Conservation (phyloP, 2,113 vertebrate genomes). For the Istiophorus platypterus region DNA sequence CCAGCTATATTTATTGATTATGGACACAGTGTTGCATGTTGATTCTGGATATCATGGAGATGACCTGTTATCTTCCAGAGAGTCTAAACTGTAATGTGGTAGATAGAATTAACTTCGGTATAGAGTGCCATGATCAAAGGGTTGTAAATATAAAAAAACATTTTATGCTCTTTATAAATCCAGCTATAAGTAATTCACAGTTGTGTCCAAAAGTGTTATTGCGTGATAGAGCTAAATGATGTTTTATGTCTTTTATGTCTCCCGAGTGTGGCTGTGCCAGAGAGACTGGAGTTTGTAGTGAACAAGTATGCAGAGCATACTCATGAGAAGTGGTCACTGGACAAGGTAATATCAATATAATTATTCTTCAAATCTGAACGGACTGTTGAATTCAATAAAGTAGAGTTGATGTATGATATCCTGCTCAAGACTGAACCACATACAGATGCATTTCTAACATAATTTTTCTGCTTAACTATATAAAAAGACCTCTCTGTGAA, state of each 20-base stretch:
- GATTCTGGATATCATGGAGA: background rate
- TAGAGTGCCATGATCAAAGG: background rate
- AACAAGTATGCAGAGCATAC: constrained; percentile 96
- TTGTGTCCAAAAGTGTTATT: background rate
- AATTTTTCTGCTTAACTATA: background rate
- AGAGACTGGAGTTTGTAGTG: constrained; percentile 92
- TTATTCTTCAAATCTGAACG: constrained; percentile 7
- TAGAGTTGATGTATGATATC: constrained; percentile 27
- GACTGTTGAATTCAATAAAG: constrained; percentile 1
- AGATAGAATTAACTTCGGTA: background rate
- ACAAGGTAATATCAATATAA: constrained; percentile 86
- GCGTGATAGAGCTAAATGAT: background rate
- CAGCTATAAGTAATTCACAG: background rate
- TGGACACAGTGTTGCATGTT: background rate
- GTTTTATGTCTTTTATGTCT: constrained; percentile 32
- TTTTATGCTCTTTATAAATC: background rate
- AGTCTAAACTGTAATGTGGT: constrained; percentile 5
- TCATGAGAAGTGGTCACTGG: constrained; percentile 97
- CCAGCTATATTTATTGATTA: background rate
- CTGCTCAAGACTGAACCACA: background rate
- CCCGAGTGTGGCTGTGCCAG: constrained; percentile 89
- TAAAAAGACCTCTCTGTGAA: constrained; percentile 33
- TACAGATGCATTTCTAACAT: background rate
- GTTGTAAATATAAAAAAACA: no score
- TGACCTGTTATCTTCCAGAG: background rate